Conservation (phyloP, 2,797 vertebrate genomes). For the Cirrhinus molitorella region DNA sequence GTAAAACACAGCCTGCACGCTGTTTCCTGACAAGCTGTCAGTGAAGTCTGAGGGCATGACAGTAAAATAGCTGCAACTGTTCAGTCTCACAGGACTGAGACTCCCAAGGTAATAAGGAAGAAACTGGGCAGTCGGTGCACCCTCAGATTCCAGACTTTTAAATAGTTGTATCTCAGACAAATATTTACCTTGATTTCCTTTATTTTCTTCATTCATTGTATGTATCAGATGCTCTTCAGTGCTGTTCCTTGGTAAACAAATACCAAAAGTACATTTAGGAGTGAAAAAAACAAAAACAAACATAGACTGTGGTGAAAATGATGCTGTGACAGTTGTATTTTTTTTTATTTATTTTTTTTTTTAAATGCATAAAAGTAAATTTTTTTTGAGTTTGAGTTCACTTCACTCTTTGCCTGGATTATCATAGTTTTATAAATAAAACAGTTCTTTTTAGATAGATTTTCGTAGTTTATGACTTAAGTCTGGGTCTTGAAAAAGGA, state of each 20-base stretch:
- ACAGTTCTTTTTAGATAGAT: not conserved
- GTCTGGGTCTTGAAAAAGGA: not conserved
- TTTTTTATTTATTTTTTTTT: too few relatives aligned
- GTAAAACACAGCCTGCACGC: not conserved
- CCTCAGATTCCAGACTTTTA: too few relatives aligned
- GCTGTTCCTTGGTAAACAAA: not conserved
- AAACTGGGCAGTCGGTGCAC: not conserved
- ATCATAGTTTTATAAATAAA: not conserved
- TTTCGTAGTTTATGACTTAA: not conserved
- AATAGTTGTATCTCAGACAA: too few relatives aligned
- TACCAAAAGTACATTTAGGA: not conserved
- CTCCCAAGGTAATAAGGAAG: not conserved
- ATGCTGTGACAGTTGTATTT: too few relatives aligned
- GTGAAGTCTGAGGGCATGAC: slow-evolving; percentile 10
- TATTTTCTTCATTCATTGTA: not conserved
- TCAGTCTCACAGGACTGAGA: slow-evolving; percentile 4
- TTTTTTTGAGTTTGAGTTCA: not conserved
- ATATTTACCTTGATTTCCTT: not conserved
- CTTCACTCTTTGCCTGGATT: not conserved
- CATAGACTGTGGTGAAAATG: not conserved
- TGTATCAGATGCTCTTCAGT: not conserved
- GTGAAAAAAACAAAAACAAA: too few relatives aligned
- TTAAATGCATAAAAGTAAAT: too few relatives aligned
- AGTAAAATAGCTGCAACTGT: not conserved
- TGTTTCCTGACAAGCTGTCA: slow-evolving; percentile 19